Base-by-base conservation (phyloP, 2,888 invertebrate species). In the Drosophila gaucha region DNA sequence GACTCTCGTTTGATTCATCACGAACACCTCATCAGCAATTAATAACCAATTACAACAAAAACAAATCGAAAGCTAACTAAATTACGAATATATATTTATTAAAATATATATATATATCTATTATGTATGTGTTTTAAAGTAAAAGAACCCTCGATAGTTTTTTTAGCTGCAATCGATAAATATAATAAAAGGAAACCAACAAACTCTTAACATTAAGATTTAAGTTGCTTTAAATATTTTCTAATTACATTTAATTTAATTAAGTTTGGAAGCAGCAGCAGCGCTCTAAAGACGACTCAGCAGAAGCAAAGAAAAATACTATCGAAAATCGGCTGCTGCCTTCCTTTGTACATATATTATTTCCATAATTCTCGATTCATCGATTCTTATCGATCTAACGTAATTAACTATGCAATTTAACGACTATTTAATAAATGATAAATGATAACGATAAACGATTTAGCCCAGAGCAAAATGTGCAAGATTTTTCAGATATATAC, bases 201-300 rank as follows among this genome's bases (percentile, higher is more conserved):
- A 66, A 67, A 84, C 78, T 83, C 86, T 68, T 86, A 82, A 85
- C 77, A 67, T 5, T 57, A 82, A 83, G 70, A 67, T 62, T 78
- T 83, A 86, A 86, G 75, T 82, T 86, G 82, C 82, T 82, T 86
- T 82, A 82, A 82, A 85, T 85, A 82, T 38, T 41, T 75, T 80
- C 69, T 79, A 80, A 75, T 49, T 74, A 76, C 56, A 60, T 26
- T 82, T 82, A 62, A 56, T 71, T 71, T 67, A 62, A 63, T 68
- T 74, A 68, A 68, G 76, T 72, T 74, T 12, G 59, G 41, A 35
- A 43, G 64, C 55, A 28, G 46, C 60, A 49, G 60, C 18, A 10
- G 41, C 12, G 22, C 30, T 35, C 9, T 16, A 58, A 33, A 30
- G 63, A 58, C 64, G 73, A 71, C 73, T 71, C 60, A 78, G 46